Evolutionary conservation across 1,140 invertebrate species (phyloP), one percentile per base, ranked within the genome.

Genomic region (Doryteuthis pealeii): DNA sequence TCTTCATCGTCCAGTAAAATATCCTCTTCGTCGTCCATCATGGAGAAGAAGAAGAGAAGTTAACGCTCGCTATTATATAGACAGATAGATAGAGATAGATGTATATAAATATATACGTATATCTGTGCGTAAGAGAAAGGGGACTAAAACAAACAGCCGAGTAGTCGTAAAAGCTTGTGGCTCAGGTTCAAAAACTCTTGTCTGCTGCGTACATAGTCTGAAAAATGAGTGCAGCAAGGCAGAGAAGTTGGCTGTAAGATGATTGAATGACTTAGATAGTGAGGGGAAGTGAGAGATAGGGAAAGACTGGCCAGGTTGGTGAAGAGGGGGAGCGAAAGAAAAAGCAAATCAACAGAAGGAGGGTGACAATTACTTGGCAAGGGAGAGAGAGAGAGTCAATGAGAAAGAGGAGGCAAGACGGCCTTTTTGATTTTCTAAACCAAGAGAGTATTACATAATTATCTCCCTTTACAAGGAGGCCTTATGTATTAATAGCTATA

Each of bases 1-100:
- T 95, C 94, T 85, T 92, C 92, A 80, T 94, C 93, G 81, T 94
- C 93, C 86, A 92, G 92, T 30, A 91, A 86, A 84, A 93, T 94
- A 88, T 95, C 94, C 85, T 96, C 94, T 86, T 96, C 95, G 71
- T 93, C 95, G 90, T 96, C 94, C 95, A 96, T 96, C 43, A 62
- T 45, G 49, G 40, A 26, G 28, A 14, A 30, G 45, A 68, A 40
- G 28, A 45, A 45, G 40, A 31, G 33, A 66, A 14, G 40, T 70
- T 31, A 15, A 33, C 30, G 72, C 58, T 54, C 31, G n/a, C n/a
- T n/a, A n/a, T 12, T 43, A 26, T 1, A 30, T 35, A 68, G 26
- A 72, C n/a, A 74, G 65, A 35, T 71, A 22, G 30, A 26, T n/a
- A 35, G 49, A 40, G 18, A 30, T n/a, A 54, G 45, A 69, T 35